These are phyloP conservation scores for Disparrhopalites patrizii DNA, from an alignment of 2,888 invertebrate species.

Conservation along the genomic window DNA sequence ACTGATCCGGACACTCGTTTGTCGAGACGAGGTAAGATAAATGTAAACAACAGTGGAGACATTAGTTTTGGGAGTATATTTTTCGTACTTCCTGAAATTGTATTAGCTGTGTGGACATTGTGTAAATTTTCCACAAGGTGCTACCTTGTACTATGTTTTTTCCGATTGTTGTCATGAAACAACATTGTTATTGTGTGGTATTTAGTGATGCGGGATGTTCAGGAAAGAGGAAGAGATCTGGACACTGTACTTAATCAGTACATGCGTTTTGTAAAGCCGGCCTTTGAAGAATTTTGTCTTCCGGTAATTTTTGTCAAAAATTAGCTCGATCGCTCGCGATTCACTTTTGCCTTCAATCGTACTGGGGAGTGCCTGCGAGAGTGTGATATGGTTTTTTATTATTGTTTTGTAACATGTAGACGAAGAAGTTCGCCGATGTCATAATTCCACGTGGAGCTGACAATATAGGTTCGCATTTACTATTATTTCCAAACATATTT, in stretches of 20 bases:
- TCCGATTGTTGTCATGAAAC: too few species aligned
- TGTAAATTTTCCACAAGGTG: too few species aligned
- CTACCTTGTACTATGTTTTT: too few species aligned
- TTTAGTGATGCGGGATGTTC: constrained; percentile 94
- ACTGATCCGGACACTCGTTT: constrained; percentile 97
- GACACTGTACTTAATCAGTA: constrained; percentile 94
- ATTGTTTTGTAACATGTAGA: constrained; percentile 57
- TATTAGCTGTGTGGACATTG: too few species aligned
- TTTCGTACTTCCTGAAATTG: too few species aligned
- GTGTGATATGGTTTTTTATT: neutral
- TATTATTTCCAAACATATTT: constrained; percentile 29
- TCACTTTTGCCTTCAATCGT: too few species aligned
- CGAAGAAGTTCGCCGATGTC: constrained; percentile 99
- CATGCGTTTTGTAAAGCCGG: constrained; percentile 98
- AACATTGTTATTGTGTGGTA: too few species aligned
- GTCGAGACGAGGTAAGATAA: constrained; percentile 77
- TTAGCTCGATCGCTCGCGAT: constrained; percentile 7
- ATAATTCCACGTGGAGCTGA: constrained; percentile 98
- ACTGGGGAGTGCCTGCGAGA: too few species aligned
- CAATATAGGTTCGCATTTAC: constrained; percentile 72
- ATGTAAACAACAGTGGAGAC: too few species aligned
- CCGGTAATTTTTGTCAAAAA: constrained; percentile 62
- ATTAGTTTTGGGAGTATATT: too few species aligned
- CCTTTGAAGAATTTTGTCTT: constrained; percentile 97
- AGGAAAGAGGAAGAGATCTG: constrained; percentile 87